A percentile compares a stretch with the other conserved stretches of the same genome.
Evolutionary conservation across 1,140 invertebrate genomes (phyloP).

Genomic region (Drosophila nannoptera): DNA sequence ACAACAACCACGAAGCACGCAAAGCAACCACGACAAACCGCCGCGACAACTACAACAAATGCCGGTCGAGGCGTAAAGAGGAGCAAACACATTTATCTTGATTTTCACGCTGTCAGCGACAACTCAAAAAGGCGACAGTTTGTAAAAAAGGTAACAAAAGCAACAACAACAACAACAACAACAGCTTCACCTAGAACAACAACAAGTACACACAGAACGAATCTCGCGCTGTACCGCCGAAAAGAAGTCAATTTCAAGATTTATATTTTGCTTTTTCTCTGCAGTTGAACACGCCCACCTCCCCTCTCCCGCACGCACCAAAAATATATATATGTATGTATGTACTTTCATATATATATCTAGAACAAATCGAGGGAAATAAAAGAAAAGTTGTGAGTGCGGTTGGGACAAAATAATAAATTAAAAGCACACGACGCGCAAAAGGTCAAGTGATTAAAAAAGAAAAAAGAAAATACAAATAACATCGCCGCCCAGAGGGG

Average conservation of each 20-base stretch:
- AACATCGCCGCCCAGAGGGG: neutral
- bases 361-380: slow-evolving; percentile 25
- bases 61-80: slow-evolving; percentile 33
- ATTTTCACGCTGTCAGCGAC: slow-evolving; percentile 75
- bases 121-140: slow-evolving; percentile 76
- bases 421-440: slow-evolving; percentile 36
- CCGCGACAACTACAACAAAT: neutral
- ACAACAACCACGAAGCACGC: neutral
- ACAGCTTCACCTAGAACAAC: slow-evolving; percentile 25
- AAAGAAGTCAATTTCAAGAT: slow-evolving; percentile 72
- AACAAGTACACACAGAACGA: slow-evolving; percentile 23
- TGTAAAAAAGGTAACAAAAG: slow-evolving; percentile 56
- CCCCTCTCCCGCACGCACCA: slow-evolving; percentile 41
- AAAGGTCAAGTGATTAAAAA: slow-evolving; percentile 50
- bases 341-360: neutral
- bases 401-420: slow-evolving; percentile 39
- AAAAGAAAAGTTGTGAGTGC: slow-evolving; percentile 34
- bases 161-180: slow-evolving; percentile 19
- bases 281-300: slow-evolving; percentile 54
- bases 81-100: slow-evolving; percentile 71
- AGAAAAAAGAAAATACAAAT: slow-evolving; percentile 6
- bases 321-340: slow-evolving; percentile 4
- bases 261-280: slow-evolving; percentile 49
- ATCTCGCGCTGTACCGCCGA: slow-evolving; percentile 45
- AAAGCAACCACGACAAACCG: slow-evolving; percentile 26